Evolutionary conservation across 2,797 vertebrate genomes (phyloP).

Genomic region (Tokudaia muenninki): DNA sequence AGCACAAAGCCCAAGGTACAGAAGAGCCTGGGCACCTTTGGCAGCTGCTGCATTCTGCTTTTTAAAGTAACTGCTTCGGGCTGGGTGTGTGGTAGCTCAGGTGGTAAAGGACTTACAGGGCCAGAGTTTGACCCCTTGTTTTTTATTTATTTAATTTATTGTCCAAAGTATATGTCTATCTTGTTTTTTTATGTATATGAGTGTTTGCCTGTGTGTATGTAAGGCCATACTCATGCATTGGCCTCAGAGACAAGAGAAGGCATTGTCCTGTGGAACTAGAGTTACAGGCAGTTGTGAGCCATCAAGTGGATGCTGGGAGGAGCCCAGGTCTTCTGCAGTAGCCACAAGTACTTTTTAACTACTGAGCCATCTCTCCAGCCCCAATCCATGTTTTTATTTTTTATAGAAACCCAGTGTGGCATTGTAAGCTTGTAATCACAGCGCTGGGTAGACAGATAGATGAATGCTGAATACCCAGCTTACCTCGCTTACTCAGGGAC

Average conservation of each 20-base stretch:
- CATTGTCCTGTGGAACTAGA: neutral
- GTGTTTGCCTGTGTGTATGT: neutral
- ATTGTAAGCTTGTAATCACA: neutral
- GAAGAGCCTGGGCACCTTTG: slow-evolving; percentile 17
- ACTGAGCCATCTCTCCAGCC: neutral
- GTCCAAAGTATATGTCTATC: neutral
- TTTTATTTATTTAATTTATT: neutral
- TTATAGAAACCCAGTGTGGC: neutral
- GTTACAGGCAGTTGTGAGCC: neutral
- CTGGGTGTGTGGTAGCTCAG: neutral
- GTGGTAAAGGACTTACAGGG: neutral
- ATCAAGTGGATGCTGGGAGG: neutral
- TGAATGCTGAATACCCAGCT: neutral
- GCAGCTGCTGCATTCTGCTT: neutral
- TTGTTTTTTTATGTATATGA: neutral
- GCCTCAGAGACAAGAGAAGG: neutral
- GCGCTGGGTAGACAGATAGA: neutral
- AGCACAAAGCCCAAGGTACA: slow-evolving; percentile 33
- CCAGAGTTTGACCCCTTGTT: neutral
- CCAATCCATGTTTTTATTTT: neutral
- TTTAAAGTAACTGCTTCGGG: neutral
- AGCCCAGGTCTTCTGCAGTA: neutral
- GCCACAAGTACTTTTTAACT: neutral
- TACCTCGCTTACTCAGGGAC: neutral
- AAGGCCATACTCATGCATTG: neutral